Evolutionary conservation across 2,888 invertebrate species (phyloP).

Genomic region (Yponomeuta evonymella): DNA sequence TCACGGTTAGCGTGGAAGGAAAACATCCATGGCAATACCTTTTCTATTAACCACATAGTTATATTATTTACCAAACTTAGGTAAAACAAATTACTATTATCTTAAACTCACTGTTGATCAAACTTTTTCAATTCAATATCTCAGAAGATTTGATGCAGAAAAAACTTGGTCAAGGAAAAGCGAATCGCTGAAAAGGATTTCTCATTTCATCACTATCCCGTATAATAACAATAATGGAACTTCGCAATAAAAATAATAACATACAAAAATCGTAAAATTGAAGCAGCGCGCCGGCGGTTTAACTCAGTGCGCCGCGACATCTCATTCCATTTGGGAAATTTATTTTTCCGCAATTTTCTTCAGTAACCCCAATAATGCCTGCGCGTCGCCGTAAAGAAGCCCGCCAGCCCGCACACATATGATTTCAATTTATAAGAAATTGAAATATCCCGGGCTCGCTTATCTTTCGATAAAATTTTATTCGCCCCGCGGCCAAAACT

Average conservation of each 20-base stretch:
- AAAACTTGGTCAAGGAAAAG: not conserved
- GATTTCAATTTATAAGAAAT: slow-evolving; percentile 33
- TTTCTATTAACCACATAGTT: too few relatives aligned
- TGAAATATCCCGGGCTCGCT: slow-evolving; percentile 15
- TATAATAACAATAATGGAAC: slow-evolving; percentile 7
- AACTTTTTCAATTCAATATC: too few relatives aligned
- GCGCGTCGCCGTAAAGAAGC: slow-evolving; percentile 37
- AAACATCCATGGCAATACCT: too few relatives aligned
- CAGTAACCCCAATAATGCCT: slow-evolving; percentile 38
- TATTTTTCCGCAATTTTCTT: slow-evolving; percentile 47
- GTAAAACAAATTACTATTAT: too few relatives aligned
- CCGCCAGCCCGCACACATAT: slow-evolving; percentile 33
- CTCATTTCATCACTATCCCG: not conserved
- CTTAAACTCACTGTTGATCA: too few relatives aligned
- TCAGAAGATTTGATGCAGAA: too few relatives aligned
- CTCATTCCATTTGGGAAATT: slow-evolving; percentile 48
- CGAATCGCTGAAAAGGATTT: not conserved
- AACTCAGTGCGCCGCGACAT: slow-evolving; percentile 28
- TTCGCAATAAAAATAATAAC: slow-evolving; percentile 6
- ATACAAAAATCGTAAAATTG: slow-evolving; percentile 5
- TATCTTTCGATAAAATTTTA: slow-evolving; percentile 15
- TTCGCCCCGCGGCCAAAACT: not conserved
- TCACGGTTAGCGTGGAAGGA: too few relatives aligned
- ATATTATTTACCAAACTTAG: too few relatives aligned
- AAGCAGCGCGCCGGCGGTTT: not conserved